A percentile compares a stretch with the other conserved stretches of the same genome.
Conservation (phyloP, 1,140 invertebrate genomes). For the Pomacea maculata region DNA sequence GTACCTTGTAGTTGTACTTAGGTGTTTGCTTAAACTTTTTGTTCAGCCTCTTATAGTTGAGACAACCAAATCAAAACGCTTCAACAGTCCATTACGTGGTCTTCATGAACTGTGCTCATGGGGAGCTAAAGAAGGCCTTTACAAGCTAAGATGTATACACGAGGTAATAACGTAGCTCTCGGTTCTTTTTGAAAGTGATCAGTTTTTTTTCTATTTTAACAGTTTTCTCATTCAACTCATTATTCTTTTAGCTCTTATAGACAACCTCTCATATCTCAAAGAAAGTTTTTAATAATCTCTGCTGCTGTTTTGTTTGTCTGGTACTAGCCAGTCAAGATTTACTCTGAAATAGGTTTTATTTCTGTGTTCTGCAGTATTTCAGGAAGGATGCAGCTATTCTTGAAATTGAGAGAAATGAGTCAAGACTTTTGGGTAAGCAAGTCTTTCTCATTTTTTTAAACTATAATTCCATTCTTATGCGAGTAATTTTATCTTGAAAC, state of each 20-base stretch:
- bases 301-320: too few relatives aligned
- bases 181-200: neutral
- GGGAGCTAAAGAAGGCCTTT: slow-evolving; percentile 58
- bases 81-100: slow-evolving; percentile 53
- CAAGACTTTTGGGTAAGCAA: slow-evolving; percentile 33
- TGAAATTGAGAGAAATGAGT: slow-evolving; percentile 38
- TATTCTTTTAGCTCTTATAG: too few relatives aligned
- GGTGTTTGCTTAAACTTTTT: neutral
- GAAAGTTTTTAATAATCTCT: too few relatives aligned
- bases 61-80: slow-evolving; percentile 47
- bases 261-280: too few relatives aligned
- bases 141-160: slow-evolving; percentile 49
- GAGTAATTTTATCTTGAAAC: too few relatives aligned
- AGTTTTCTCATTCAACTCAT: neutral
- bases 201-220: neutral
- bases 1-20: neutral
- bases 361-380: slow-evolving; percentile 46
- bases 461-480: too few relatives aligned
- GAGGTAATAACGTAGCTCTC: slow-evolving; percentile 38
- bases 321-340: neutral
- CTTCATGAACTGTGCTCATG: slow-evolving; percentile 60
- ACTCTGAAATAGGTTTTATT: slow-evolving; percentile 7
- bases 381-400: slow-evolving; percentile 46
- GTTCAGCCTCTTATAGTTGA: slow-evolving; percentile 53
- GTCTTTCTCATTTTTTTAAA: neutral